Conservation (phyloP, 1,140 invertebrate genomes). For the Rhynchophorus ferrugineus region DNA sequence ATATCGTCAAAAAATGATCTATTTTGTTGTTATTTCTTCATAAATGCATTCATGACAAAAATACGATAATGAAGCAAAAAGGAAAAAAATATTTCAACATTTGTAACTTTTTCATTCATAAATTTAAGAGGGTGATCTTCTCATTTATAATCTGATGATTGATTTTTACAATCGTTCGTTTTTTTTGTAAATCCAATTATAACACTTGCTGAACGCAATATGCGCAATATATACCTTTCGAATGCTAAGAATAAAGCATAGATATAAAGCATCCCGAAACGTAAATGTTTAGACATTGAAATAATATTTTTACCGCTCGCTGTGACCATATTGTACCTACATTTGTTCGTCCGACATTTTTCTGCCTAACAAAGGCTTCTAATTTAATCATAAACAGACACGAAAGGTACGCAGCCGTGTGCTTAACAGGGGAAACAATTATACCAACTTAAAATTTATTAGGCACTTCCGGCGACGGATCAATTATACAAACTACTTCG, state of each 20-base stretch:
- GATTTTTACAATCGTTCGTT: no score
- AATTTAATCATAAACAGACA: constrained; percentile 21
- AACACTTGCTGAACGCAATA: constrained; percentile 2
- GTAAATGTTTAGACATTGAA: constrained; percentile 21
- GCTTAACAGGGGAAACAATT: constrained; percentile 29
- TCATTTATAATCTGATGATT: no score
- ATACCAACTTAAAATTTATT: constrained; percentile 29
- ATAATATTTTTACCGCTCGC: constrained; percentile 24
- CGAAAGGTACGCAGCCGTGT: constrained; percentile 19
- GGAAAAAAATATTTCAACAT: no score
- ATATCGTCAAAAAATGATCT: no score
- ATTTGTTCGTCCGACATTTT: constrained; percentile 16
- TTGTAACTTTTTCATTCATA: no score
- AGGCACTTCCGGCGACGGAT: constrained; percentile 24
- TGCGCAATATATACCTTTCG: constrained; percentile 11
- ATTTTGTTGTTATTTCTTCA: no score
- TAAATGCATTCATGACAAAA: no score
- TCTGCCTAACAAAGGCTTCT: constrained; percentile 19
- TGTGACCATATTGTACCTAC: constrained; percentile 21
- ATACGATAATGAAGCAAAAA: no score
- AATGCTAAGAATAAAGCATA: no score
- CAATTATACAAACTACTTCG: constrained; percentile 19
- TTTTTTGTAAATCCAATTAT: no score
- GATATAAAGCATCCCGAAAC: constrained; percentile 12
- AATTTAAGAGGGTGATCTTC: no score